These are phyloP conservation scores for Chloroclystis v-ata DNA, from an alignment of 2,888 invertebrate genomes.

Conservation along the genomic window DNA sequence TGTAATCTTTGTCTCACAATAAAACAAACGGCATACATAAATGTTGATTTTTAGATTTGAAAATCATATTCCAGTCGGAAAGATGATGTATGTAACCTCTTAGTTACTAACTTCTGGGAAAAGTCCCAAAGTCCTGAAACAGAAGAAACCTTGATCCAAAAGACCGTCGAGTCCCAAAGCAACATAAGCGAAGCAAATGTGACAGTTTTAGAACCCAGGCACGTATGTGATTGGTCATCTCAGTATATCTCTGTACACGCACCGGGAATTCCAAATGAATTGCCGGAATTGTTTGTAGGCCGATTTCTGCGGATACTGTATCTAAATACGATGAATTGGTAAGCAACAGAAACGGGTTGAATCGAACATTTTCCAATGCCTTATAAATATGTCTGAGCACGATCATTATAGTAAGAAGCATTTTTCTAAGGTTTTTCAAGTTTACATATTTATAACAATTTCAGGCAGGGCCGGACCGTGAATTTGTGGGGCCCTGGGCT, in stretches of 20 bases:
- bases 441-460: too few species aligned
- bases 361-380: background rate
- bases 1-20: too few species aligned
- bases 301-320: slow-evolving; percentile 37
- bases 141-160: background rate
- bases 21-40: too few species aligned
- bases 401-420: too few species aligned
- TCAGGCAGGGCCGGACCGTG: too few species aligned
- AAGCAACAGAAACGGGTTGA: background rate
- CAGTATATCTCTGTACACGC: slow-evolving; percentile 71
- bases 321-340: background rate
- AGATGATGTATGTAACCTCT: too few species aligned
- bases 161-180: slow-evolving; percentile 11
- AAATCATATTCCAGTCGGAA: too few species aligned
- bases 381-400: background rate
- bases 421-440: too few species aligned
- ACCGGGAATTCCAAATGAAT: slow-evolving; percentile 63
- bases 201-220: slow-evolving; percentile 49
- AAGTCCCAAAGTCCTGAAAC: too few species aligned
- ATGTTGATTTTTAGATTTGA: too few species aligned
- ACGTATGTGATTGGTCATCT: slow-evolving; percentile 75
- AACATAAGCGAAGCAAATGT: slow-evolving; percentile 40
- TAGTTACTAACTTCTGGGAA: too few species aligned
- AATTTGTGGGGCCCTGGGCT: too few species aligned
- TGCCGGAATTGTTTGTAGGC: slow-evolving; percentile 61